Evolutionary conservation across 2,797 vertebrate genomes (phyloP).

Genomic region (Malurus leucopterus): DNA sequence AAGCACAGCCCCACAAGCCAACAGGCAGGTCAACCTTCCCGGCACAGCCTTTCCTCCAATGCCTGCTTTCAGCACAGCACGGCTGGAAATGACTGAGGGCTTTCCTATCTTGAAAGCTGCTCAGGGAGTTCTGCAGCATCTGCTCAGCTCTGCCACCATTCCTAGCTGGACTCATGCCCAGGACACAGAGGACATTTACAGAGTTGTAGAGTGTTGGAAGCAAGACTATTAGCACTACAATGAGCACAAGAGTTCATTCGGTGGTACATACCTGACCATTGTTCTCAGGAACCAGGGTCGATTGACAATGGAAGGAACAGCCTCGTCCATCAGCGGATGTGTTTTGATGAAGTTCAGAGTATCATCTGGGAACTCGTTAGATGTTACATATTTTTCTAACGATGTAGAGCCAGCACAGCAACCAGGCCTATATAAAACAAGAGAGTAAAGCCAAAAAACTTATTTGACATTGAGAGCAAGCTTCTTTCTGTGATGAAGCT

Average conservation of each 20-base stretch:
- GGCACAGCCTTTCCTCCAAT: not conserved
- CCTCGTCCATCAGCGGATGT: slow-evolving; percentile 97
- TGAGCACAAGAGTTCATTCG: not conserved
- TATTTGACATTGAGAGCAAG: slow-evolving; percentile 19
- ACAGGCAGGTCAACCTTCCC: not conserved
- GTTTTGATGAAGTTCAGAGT: slow-evolving; percentile 98
- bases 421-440: slow-evolving; percentile 82
- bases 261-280: slow-evolving; percentile 89
- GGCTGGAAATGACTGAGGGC: not conserved
- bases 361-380: slow-evolving; percentile 96
- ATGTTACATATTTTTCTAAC: slow-evolving; percentile 88
- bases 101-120: slow-evolving; percentile 33
- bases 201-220: slow-evolving; percentile 10
- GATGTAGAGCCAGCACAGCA: slow-evolving; percentile 86
- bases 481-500: slow-evolving; percentile 1
- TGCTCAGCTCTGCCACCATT: slow-evolving; percentile 13
- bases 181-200: slow-evolving; percentile 13
- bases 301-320: slow-evolving; percentile 90
- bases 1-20: not conserved
- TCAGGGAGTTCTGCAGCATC: slow-evolving; percentile 8
- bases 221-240: not conserved
- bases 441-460: not conserved
- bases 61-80: not conserved
- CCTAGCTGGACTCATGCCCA: slow-evolving; percentile 33
- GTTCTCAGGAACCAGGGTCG: slow-evolving; percentile 97